Evolutionary conservation across 2,797 vertebrate genomes (phyloP), one percentile per base, ranked within the genome.

Genomic region (Sebastes steindachneri): DNA sequence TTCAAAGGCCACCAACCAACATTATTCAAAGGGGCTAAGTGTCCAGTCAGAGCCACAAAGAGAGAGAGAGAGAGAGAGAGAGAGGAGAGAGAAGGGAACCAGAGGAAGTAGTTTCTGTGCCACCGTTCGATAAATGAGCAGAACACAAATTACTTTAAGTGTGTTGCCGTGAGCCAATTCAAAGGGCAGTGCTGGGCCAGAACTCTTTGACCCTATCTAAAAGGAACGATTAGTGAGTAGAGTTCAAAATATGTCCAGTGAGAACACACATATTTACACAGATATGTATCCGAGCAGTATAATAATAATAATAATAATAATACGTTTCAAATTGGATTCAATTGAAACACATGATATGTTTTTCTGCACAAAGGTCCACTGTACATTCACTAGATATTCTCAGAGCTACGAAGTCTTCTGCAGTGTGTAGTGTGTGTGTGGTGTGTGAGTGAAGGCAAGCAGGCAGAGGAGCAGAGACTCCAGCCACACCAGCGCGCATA

Each of bases 141-240:
- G 77, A 73, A 66, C 81, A 87, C 73, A 90, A 89, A 88, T 92
- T 88, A 89, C 71, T 86, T 82, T 74, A 87, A 86, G 79, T 82
- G 73, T 85, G 78, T 65, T 82, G 68, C 79, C 45, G 8, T 75
- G 76, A 86, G 84, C 71, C 73, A 84, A 84, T 85, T 87, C 66
- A 84, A 87, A 86, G 74, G 70, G 75, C 73, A 89, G 51, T 48
- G 76, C 76, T 68, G 54, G 86, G 80, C 74, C 77, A 87, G 69
- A 68, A 86, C 69, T 78, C 76, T 90, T 83, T 90, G 75, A 89
- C 88, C 86, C 88, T 83, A 77, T 82, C 53, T 84, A n/a, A 81
- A 75, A 83, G 80, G 51, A 82, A 58, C 35, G 35, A 88, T 85
- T 83, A 80, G 69, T 48, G 73, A 37, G 35, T 25, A 26, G 41